phyloP scores from a whole-genome alignment of 2,113 vertebrate species.

The Ramphastos sulfuratus region DNA sequence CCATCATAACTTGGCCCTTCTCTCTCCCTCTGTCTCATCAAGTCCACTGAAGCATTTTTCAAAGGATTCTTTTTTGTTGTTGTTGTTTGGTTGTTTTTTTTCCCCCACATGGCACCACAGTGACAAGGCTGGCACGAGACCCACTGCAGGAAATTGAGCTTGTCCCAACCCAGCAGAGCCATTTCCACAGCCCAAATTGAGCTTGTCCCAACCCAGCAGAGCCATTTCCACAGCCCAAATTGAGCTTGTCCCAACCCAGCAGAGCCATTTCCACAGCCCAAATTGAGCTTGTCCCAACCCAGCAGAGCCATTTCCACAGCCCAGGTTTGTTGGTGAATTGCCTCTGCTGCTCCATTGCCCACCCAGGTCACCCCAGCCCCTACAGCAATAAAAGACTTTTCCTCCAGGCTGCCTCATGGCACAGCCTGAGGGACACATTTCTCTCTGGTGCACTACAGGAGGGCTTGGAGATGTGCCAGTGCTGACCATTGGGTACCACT shows the following conservation, averaged over 20 bases:
- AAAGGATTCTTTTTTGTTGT: neutral
- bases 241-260: too few relatives aligned
- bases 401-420: too few relatives aligned
- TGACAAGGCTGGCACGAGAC: neutral
- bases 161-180: neutral
- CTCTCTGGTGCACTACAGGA: too few relatives aligned
- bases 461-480: too few relatives aligned
- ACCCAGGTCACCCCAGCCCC: neutral
- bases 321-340: neutral
- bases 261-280: too few relatives aligned
- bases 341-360: neutral
- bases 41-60: conserved; percentile 16
- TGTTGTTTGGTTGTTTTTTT: neutral
- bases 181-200: neutral
- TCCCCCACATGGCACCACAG: neutral
- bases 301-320: neutral
- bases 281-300: neutral
- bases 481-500: too few relatives aligned
- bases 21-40: conserved; percentile 36
- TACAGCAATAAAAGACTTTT: neutral
- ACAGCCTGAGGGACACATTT: too few relatives aligned
- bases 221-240: too few relatives aligned
- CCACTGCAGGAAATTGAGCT: neutral
- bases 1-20: conserved; percentile 1
- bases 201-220: too few relatives aligned